Conservation (phyloP, 1,140 invertebrate species). For the Tribolium castaneum region DNA sequence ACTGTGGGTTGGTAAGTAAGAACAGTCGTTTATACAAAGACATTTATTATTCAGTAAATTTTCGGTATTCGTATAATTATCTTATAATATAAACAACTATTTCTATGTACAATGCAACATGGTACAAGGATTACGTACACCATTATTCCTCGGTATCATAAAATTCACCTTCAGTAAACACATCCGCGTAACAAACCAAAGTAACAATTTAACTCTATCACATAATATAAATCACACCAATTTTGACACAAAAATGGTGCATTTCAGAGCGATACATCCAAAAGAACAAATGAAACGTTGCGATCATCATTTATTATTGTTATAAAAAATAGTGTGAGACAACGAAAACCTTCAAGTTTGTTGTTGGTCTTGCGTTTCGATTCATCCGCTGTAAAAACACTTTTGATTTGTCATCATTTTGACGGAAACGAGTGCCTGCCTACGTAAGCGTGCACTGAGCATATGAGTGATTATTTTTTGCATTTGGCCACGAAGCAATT, state of each 20-base stretch:
- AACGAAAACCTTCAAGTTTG: not conserved
- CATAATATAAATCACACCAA: slow-evolving; percentile 53
- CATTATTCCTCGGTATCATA: slow-evolving; percentile 54
- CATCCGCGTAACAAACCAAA: slow-evolving; percentile 56
- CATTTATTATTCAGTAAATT: slow-evolving; percentile 61
- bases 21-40: slow-evolving; percentile 58
- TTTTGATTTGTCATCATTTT: slow-evolving; percentile 48
- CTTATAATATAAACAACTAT: slow-evolving; percentile 62
- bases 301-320: not conserved
- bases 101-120: slow-evolving; percentile 61
- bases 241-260: slow-evolving; percentile 41
- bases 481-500: too few species aligned
- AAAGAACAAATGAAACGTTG: slow-evolving; percentile 11
- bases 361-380: not conserved
- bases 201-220: slow-evolving; percentile 58
- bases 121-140: slow-evolving; percentile 58
- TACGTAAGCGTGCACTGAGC: slow-evolving; percentile 55
- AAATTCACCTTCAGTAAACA: slow-evolving; percentile 54
- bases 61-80: slow-evolving; percentile 62
- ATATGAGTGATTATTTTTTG: slow-evolving; percentile 39
- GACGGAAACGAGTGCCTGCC: slow-evolving; percentile 42
- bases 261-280: slow-evolving; percentile 14
- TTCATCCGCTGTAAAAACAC: not conserved
- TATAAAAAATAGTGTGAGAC: slow-evolving; percentile 4
- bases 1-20: not conserved